Conservation (phyloP, 2,797 vertebrate genomes). For the Discoglossus pictus region DNA sequence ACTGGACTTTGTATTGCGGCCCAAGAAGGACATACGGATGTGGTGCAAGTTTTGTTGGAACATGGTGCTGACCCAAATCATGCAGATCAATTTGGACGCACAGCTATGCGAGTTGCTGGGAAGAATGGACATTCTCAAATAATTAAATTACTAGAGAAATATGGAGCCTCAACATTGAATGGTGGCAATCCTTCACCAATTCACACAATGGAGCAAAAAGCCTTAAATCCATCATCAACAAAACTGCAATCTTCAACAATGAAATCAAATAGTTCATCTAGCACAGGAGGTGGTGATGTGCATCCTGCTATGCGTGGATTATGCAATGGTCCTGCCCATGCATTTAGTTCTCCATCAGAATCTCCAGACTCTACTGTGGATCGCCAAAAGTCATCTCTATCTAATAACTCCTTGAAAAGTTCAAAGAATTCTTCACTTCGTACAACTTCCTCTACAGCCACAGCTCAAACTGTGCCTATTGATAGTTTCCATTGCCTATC, state of each 20-base stretch:
- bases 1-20: conserved; percentile 97
- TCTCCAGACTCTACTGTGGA: conserved; percentile 96
- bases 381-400: conserved; percentile 91
- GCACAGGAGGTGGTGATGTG: conserved; percentile 86
- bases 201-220: conserved; percentile 93
- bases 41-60: conserved; percentile 90
- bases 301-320: conserved; percentile 83
- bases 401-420: conserved; percentile 97
- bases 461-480: conserved; percentile 94
- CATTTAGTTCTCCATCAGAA: conserved; percentile 95
- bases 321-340: conserved; percentile 87
- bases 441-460: conserved; percentile 94
- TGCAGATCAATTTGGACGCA: conserved; percentile 95
- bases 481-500: conserved; percentile 93
- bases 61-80: conserved; percentile 94
- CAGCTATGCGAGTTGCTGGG: conserved; percentile 95
- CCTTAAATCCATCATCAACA: conserved; percentile 76
- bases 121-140: conserved; percentile 93
- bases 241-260: conserved; percentile 92
- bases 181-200: conserved; percentile 92
- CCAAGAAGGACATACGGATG: conserved; percentile 95
- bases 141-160: conserved; percentile 93
- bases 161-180: conserved; percentile 86
- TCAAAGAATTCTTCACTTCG: conserved; percentile 96
- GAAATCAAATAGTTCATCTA: conserved; percentile 94